phyloP scores from a whole-genome alignment of 2,888 invertebrate genomes.

The Liodrosophila aerea region DNA sequence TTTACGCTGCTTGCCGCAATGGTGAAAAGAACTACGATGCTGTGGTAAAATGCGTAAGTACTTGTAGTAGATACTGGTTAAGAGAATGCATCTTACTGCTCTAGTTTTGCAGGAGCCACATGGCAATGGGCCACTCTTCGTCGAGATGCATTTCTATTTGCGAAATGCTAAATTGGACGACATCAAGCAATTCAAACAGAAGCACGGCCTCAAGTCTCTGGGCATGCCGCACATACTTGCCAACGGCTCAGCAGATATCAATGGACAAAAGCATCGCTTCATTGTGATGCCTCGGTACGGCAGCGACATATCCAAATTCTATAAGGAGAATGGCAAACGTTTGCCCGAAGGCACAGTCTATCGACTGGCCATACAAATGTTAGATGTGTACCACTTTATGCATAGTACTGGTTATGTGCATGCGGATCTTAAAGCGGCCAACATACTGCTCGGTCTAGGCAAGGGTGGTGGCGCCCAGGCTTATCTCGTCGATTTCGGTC shows the following conservation, averaged over 20 bases:
- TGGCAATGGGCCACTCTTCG: conserved; percentile 96
- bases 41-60: conserved; percentile 91
- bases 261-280: conserved; percentile 92
- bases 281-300: conserved; percentile 95
- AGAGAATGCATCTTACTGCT: background rate
- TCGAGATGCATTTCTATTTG: conserved; percentile 95
- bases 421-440: conserved; percentile 97
- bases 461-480: conserved; percentile 87
- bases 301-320: conserved; percentile 91
- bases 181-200: conserved; percentile 84
- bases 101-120: conserved; percentile 88
- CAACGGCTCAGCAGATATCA: conserved; percentile 90
- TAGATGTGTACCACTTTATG: conserved; percentile 95
- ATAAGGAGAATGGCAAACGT: conserved; percentile 85
- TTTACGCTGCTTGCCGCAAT: conserved; percentile 90
- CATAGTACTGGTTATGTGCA: conserved; percentile 95
- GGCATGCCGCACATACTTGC: conserved; percentile 94
- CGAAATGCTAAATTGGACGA: conserved; percentile 88
- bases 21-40: conserved; percentile 86
- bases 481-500: conserved; percentile 96
- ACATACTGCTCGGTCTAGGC: conserved; percentile 90
- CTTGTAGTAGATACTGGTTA: background rate
- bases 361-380: conserved; percentile 91
- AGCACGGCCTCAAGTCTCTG: conserved; percentile 85
- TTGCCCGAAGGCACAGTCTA: conserved; percentile 90